phyloP scores from a whole-genome alignment of 2,113 vertebrate species.

The Brachyhypopomus gauderio region DNA sequence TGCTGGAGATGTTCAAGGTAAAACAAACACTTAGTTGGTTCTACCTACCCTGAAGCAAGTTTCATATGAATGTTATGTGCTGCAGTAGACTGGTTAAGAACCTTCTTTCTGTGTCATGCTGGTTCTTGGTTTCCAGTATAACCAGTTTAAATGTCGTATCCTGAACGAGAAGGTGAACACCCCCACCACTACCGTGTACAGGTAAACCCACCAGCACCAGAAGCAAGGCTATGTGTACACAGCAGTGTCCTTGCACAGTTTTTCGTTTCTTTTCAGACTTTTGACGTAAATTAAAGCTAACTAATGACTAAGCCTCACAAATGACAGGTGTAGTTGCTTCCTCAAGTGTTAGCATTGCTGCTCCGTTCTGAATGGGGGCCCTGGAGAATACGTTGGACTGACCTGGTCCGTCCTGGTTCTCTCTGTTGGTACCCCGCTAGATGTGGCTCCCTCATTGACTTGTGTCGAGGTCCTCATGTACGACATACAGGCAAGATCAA shows the following conservation, averaged over 20 bases:
- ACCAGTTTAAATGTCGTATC: constrained; percentile 97
- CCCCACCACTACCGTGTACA: constrained; percentile 95
- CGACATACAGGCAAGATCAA: constrained; percentile 97
- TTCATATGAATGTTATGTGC: neutral
- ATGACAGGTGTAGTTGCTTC: no score
- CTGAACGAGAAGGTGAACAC: constrained; percentile 96
- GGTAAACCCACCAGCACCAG: constrained; percentile 69
- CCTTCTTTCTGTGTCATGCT: neutral
- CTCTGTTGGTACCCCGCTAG: constrained; percentile 62
- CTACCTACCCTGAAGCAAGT: no score
- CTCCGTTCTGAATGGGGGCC: no score
- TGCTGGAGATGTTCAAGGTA: constrained; percentile 98
- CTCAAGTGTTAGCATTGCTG: no score
- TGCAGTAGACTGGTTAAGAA: neutral
- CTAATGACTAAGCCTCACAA: no score
- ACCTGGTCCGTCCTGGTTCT: neutral
- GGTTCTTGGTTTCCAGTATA: constrained; percentile 81
- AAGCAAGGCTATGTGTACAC: no score
- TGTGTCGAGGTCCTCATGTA: constrained; percentile 95
- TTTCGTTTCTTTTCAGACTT: no score
- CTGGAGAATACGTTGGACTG: neutral
- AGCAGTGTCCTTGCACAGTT: no score
- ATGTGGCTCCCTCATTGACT: constrained; percentile 93
- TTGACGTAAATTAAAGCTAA: no score
- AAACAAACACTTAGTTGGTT: neutral